Percentiles rank a stretch among this genome's conserved stretches.
These are phyloP conservation scores for Apistogramma diplotaenia DNA, from an alignment of 2,113 vertebrate genomes.

Conservation along the genomic window DNA sequence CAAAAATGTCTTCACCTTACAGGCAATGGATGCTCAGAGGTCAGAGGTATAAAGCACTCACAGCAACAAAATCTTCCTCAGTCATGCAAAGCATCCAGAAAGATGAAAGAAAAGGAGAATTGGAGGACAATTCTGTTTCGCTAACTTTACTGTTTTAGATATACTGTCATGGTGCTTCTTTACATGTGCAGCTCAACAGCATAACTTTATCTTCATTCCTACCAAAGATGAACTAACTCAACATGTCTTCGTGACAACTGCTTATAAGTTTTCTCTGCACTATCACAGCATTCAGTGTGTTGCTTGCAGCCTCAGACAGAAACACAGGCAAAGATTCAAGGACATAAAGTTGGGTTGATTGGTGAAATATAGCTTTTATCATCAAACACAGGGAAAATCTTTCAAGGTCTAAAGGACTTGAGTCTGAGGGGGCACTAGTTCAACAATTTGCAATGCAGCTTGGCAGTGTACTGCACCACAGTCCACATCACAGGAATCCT, in stretches of 20 bases:
- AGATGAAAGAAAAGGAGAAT: neutral
- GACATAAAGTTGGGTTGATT: neutral
- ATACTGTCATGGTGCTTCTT: neutral
- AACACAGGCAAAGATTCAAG: neutral
- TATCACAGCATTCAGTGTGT: neutral
- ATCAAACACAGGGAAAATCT: neutral
- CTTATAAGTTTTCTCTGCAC: neutral
- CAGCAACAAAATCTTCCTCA: neutral
- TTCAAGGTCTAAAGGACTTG: neutral
- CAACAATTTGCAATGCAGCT: slow-evolving; percentile 13
- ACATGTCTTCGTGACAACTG: neutral
- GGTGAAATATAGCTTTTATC: neutral
- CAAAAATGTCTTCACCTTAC: neutral
- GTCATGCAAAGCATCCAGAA: neutral
- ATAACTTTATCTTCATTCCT: neutral
- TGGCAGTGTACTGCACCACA: neutral
- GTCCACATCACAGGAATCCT: slow-evolving; percentile 24
- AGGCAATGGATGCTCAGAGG: neutral
- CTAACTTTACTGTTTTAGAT: neutral
- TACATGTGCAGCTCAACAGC: neutral
- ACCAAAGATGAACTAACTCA: neutral
- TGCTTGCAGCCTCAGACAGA: neutral
- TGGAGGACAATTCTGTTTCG: neutral
- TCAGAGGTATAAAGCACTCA: neutral
- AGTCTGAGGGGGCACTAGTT: neutral